phyloP scores from a whole-genome alignment of 2,888 invertebrate genomes.

The Sussaba pulchella region DNA sequence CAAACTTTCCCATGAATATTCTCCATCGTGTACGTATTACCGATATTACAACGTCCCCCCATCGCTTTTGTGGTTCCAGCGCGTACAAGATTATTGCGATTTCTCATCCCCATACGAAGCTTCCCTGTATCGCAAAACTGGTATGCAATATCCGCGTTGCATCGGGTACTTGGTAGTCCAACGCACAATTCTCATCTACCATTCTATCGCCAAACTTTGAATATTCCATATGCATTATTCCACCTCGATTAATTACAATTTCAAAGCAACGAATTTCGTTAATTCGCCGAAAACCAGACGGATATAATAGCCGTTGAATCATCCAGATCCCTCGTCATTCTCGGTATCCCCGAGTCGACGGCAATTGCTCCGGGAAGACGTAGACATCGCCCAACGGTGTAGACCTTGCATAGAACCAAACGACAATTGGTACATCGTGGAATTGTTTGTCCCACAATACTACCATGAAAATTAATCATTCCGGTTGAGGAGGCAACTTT shows the following conservation, averaged over 20 bases:
- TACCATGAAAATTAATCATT: conserved; percentile 70
- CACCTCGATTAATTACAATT: conserved; percentile 15
- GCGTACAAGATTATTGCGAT: conserved; percentile 40
- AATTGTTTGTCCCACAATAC: conserved; percentile 70
- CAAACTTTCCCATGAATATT: conserved; percentile 65
- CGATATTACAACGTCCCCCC: conserved; percentile 44
- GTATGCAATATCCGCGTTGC: conserved; percentile 34
- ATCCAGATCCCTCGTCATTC: conserved; percentile 19
- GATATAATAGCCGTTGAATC: conserved; percentile 17
- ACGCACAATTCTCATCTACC: conserved; percentile 17
- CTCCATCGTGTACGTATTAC: conserved; percentile 36
- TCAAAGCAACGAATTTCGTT: conserved; percentile 29
- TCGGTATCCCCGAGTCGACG: no score
- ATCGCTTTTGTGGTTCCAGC: conserved; percentile 34
- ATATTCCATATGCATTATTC: conserved; percentile 22
- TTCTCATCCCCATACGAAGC: conserved; percentile 9
- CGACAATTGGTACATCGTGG: conserved; percentile 51
- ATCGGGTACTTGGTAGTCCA: neutral
- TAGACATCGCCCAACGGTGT: no score
- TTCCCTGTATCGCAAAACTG: neutral
- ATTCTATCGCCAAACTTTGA: conserved; percentile 33
- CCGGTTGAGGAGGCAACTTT: conserved; percentile 67
- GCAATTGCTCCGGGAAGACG: no score
- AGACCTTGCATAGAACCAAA: conserved; percentile 28
- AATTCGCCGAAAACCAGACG: conserved; percentile 16